Percentiles rank a stretch among this genome's conserved stretches.
Evolutionary conservation across 2,797 vertebrate species (phyloP).

Genomic region (Myotis findleyi): DNA sequence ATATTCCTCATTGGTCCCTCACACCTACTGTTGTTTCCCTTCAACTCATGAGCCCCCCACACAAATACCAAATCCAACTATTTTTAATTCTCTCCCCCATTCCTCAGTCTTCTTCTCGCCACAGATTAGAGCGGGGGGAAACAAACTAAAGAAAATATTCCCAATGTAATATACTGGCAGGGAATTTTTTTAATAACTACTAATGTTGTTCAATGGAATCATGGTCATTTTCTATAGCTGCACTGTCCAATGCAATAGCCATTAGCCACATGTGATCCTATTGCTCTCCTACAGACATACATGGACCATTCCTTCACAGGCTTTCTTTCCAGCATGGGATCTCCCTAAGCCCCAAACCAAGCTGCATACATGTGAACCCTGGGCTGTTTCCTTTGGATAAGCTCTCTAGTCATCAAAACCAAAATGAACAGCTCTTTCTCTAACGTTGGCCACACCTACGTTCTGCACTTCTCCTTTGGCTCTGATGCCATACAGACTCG

Average conservation of each 20-base stretch:
- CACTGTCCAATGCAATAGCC: too few species aligned
- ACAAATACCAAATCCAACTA: neutral
- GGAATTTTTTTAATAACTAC: neutral
- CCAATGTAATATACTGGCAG: neutral
- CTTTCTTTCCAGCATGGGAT: neutral
- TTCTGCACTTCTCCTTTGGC: neutral
- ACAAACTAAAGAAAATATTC: neutral
- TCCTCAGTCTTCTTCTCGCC: neutral
- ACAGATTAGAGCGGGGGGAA: neutral
- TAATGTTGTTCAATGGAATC: neutral
- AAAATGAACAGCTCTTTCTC: neutral
- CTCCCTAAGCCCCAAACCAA: neutral
- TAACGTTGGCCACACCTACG: rapidly evolving
- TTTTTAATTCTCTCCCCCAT: neutral
- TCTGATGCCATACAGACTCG: neutral
- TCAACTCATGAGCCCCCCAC: neutral
- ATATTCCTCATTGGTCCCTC: neutral
- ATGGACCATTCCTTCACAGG: neutral
- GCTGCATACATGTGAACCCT: neutral
- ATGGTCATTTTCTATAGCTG: neutral
- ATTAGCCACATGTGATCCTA: too few species aligned
- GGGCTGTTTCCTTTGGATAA: neutral
- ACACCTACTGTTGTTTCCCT: neutral
- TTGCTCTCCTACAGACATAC: neutral
- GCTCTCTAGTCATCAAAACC: neutral